Evolutionary conservation across 2,797 vertebrate species (phyloP).

Genomic region (Calcarius lapponicus): DNA sequence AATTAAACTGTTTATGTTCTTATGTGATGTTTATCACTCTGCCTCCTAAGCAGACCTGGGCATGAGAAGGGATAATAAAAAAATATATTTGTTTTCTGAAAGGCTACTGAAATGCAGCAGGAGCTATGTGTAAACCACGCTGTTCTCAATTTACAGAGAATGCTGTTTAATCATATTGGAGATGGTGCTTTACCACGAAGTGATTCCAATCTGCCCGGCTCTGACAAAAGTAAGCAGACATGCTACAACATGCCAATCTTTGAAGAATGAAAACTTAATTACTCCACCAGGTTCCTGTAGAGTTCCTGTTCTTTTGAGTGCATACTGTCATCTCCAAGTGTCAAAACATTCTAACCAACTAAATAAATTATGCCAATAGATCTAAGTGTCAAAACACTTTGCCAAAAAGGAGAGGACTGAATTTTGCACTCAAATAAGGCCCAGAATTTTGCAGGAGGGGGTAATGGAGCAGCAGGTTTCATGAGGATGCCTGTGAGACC

Average conservation of each 20-base stretch:
- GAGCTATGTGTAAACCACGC: not conserved
- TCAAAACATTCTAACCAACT: not conserved
- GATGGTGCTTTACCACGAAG: constrained; percentile 90
- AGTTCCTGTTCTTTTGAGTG: not conserved
- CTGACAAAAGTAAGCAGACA: constrained; percentile 89
- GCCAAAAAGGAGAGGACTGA: not conserved
- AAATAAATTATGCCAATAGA: not conserved
- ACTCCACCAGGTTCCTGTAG: not conserved
- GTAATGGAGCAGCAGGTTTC: not conserved
- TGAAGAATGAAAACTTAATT: not conserved
- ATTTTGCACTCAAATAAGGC: not conserved
- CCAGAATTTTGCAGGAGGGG: not conserved
- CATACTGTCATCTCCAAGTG: not conserved
- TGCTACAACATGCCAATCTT: not conserved
- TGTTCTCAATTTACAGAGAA: constrained; percentile 83
- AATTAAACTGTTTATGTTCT: not conserved
- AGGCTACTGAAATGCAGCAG: not conserved
- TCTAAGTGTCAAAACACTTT: not conserved
- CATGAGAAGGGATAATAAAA: not conserved
- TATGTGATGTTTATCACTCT: not conserved
- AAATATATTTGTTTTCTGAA: not conserved
- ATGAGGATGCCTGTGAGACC: not conserved
- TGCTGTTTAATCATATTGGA: constrained; percentile 88
- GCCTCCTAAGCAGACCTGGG: not conserved
- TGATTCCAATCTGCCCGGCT: constrained; percentile 90